Evolutionary conservation across 1,140 invertebrate species (phyloP).

Genomic region (Drosophila subobscura): DNA sequence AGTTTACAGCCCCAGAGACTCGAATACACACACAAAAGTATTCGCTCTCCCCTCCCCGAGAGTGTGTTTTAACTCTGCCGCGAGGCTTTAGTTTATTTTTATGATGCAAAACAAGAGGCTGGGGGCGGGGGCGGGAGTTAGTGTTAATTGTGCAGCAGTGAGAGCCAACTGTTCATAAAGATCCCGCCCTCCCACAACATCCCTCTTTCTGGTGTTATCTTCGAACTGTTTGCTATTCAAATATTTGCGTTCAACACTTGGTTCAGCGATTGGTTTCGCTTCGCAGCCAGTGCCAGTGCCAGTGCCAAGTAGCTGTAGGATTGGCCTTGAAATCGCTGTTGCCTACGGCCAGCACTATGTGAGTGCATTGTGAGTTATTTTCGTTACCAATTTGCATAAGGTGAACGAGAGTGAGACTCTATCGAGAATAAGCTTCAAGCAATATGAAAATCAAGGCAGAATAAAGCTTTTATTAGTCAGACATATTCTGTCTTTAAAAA

Average conservation of each 20-base stretch:
- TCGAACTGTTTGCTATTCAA: slow-evolving; percentile 22
- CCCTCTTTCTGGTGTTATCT: slow-evolving; percentile 9
- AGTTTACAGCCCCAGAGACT: slow-evolving; percentile 16
- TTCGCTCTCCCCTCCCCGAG: neutral
- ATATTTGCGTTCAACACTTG: slow-evolving; percentile 33
- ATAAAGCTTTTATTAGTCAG: too few species aligned
- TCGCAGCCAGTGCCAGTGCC: neutral
- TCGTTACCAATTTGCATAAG: slow-evolving; percentile 64
- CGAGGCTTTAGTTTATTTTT: slow-evolving; percentile 29
- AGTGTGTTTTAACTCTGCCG: slow-evolving; percentile 44
- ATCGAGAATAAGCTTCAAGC: slow-evolving; percentile 5
- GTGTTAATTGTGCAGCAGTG: slow-evolving; percentile 43
- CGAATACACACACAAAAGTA: neutral
- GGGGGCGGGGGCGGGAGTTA: slow-evolving; percentile 5
- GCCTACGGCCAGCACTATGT: slow-evolving; percentile 4
- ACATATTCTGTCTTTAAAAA: neutral
- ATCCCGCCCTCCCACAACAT: neutral
- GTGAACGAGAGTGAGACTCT: slow-evolving; percentile 53
- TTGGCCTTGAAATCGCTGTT: slow-evolving; percentile 48
- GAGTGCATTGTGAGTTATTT: slow-evolving; percentile 38
- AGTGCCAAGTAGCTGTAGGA: neutral
- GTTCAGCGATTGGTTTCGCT: slow-evolving; percentile 18
- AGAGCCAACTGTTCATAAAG: slow-evolving; percentile 13
- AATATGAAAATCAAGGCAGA: neutral
- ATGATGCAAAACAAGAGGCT: slow-evolving; percentile 2